Conservation (phyloP, 2,113 vertebrate genomes). For the Ochotona curzoniae region DNA sequence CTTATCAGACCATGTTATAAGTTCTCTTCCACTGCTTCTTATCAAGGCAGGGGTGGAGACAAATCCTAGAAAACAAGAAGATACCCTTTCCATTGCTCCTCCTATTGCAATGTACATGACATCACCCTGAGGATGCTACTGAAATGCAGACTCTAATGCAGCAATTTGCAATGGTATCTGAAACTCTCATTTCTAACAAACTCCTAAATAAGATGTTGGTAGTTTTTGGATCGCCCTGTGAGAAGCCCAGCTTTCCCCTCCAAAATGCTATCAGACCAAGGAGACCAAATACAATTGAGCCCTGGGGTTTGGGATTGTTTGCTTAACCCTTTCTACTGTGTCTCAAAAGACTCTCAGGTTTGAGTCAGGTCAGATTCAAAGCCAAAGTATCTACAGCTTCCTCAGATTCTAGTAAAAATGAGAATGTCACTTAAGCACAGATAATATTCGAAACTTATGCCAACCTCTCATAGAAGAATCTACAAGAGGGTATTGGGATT, state of each 20-base stretch:
- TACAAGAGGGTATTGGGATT: not conserved
- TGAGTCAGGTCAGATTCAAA: not conserved
- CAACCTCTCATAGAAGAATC: not conserved
- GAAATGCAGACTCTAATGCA: not conserved
- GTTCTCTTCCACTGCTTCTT: not conserved
- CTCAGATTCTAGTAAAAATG: not conserved
- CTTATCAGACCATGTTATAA: not conserved
- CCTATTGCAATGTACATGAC: not conserved
- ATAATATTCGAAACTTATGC: not conserved
- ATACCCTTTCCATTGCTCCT: not conserved
- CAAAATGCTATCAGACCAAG: not conserved
- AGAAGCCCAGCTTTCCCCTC: not conserved
- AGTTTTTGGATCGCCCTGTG: not conserved
- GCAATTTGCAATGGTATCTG: not conserved
- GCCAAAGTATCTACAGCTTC: not conserved
- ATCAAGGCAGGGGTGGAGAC: not conserved
- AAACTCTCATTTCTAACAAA: not conserved
- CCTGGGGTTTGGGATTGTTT: not conserved
- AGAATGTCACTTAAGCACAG: not conserved
- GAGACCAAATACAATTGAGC: not conserved
- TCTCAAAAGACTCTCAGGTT: not conserved
- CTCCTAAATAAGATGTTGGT: not conserved
- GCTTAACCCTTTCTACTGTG: not conserved
- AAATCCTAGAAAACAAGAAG: constrained; percentile 24
- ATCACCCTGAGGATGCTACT: not conserved